Base-by-base conservation (phyloP, 1,140 invertebrate genomes). In the Chionoecetes opilio region DNA sequence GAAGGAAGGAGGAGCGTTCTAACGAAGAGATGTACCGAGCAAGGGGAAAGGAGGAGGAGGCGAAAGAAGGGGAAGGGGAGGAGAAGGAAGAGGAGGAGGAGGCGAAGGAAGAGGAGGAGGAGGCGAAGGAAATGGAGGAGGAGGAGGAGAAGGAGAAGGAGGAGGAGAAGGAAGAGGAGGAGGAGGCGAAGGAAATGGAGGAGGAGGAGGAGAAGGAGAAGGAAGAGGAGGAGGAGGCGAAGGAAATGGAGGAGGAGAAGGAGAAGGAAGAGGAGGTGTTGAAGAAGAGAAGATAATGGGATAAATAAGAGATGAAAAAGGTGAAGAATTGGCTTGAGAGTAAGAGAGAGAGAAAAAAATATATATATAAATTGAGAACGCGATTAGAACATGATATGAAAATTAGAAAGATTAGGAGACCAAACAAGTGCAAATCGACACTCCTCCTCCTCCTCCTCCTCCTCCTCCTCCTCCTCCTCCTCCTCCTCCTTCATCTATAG, bases 381-480 rank as follows among this genome's bases (percentile, higher is more conserved):
- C 26, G 63, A 2, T 75, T n/a, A n/a, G 41, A 46, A 46, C 5
- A 14, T 5, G 41, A n/a, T n/a, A n/a, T n/a, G n/a, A n/a, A n/a
- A n/a, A n/a, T n/a, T n/a, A n/a, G n/a, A n/a, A n/a, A 53, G 11
- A 53, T 53, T 53, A 53, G 46, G 46, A 53, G 11, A 53, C 21
- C 46, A 53, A 53, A 11, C 46, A 53, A 14, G 46, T 53, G 21
- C 21, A 53, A 17, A 53, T 53, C 46, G 21, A 53, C 8, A 53
- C 2, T 75, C 53, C 53, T 75, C 53, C 53, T 75, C 53, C 63
- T 75, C 63, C 63, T 75, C 63, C 63, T 75, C 63, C n/a, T 75
- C n/a, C 21, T 8, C n/a, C 21, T n/a, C n/a, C 63, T 8, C n/a
- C 11, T 26, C 26, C 6, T 26, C 2, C 17, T 26, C 2, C 26